Evolutionary conservation across 1,140 invertebrate species (phyloP).

Genomic region (Brachionus rotundiformis): DNA sequence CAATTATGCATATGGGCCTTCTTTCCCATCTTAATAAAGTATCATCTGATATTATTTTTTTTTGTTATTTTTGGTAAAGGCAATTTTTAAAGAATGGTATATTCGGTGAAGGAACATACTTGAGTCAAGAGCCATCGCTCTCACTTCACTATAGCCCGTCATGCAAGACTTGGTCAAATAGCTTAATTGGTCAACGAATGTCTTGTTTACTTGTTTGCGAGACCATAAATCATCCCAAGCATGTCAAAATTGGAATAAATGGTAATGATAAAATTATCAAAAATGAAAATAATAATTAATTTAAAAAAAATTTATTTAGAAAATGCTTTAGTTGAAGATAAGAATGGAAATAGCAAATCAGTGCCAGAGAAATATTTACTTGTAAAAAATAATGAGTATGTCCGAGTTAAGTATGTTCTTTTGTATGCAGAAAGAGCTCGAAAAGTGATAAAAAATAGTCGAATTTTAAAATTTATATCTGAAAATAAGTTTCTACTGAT

Average conservation of each 20-base stretch:
- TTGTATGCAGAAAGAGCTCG: conserved; percentile 67
- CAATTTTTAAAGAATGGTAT: conserved; percentile 67
- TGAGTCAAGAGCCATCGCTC: conserved; percentile 73
- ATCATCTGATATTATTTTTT: conserved; percentile 55
- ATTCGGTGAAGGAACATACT: conserved; percentile 75
- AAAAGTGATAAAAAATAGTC: not conserved
- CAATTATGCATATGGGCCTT: conserved; percentile 76
- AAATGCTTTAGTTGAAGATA: conserved; percentile 55
- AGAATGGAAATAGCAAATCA: conserved; percentile 62
- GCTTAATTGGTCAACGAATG: conserved; percentile 72
- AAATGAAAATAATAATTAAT: conserved; percentile 4
- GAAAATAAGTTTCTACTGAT: conserved; percentile 15
- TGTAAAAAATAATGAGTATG: conserved; percentile 74
- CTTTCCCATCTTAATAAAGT: conserved; percentile 77
- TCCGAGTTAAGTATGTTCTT: conserved; percentile 75
- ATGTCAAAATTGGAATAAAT: conserved; percentile 65
- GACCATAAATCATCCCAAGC: conserved; percentile 71
- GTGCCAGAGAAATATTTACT: conserved; percentile 74
- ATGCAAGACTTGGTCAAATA: conserved; percentile 74
- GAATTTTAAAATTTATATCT: not conserved
- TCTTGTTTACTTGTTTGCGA: conserved; percentile 78
- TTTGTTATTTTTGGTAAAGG: conserved; percentile 52
- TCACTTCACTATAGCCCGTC: conserved; percentile 72
- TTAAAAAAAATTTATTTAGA: not conserved
- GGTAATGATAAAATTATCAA: conserved; percentile 25